phyloP scores from a whole-genome alignment of 2,113 vertebrate genomes.

The Aleadryas rufinucha region DNA sequence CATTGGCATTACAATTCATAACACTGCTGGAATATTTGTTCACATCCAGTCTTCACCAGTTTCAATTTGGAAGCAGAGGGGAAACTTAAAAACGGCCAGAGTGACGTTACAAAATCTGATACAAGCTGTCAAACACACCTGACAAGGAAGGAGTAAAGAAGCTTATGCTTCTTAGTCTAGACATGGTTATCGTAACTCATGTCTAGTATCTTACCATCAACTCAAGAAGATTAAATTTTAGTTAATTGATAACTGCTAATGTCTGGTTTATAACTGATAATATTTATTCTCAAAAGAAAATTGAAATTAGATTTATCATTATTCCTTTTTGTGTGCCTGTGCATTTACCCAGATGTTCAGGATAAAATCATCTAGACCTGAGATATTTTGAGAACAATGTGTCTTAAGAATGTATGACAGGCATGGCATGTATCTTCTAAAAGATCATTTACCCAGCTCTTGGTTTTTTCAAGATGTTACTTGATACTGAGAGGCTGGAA shows the following conservation, averaged over 20 bases:
- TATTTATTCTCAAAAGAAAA: neutral
- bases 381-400: neutral
- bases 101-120: neutral
- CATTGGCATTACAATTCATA: neutral
- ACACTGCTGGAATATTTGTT: neutral
- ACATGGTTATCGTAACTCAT: neutral
- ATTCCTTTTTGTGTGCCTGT: neutral
- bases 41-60: neutral
- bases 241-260: neutral
- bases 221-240: neutral
- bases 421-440: neutral
- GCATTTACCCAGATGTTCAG: neutral
- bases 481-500: neutral
- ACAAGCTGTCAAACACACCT: neutral
- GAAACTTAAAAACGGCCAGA: neutral
- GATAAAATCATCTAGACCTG: neutral
- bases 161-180: neutral
- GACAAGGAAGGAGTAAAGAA: neutral
- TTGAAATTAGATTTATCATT: neutral
- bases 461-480: neutral
- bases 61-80: neutral
- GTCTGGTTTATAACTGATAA: neutral
- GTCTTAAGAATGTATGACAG: neutral
- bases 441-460: neutral
- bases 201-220: neutral